Conservation (phyloP, 1,140 invertebrate genomes). For the Bemisia tabaci region DNA sequence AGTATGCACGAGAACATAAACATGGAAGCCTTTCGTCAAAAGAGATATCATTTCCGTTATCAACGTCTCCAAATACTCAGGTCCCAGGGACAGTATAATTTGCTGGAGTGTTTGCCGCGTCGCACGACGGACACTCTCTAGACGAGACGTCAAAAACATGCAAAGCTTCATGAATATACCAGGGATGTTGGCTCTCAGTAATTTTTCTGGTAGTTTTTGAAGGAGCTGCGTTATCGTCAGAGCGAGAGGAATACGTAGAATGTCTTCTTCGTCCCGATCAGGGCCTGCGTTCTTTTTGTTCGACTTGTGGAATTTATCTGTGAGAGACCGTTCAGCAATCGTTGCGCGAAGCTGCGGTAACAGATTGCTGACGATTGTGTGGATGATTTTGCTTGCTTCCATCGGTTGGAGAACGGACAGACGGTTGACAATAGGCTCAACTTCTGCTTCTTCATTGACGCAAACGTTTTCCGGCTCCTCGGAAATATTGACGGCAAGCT, state of each 20-base stretch:
- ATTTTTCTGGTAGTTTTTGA: conserved; percentile 63
- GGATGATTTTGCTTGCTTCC: conserved; percentile 56
- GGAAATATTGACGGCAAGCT: conserved; percentile 15
- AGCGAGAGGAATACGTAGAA: conserved; percentile 79
- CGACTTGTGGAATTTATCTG: conserved; percentile 59
- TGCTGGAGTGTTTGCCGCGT: conserved; percentile 80
- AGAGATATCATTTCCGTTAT: conserved; percentile 67
- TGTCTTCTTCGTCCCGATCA: conserved; percentile 73
- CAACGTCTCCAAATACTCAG: conserved; percentile 60
- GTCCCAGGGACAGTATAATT: conserved; percentile 73
- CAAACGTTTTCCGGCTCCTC: conserved; percentile 22
- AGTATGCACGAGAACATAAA: conserved; percentile 83
- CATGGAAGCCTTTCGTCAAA: conserved; percentile 78
- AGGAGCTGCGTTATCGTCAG: conserved; percentile 83
- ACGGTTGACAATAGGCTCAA: conserved; percentile 33
- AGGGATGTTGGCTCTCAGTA: conserved; percentile 59
- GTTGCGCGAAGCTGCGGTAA: conserved; percentile 49
- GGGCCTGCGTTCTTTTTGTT: conserved; percentile 47
- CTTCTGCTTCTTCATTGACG: conserved; percentile 23
- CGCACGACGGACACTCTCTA: conserved; percentile 72
- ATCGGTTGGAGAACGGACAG: conserved; percentile 45
- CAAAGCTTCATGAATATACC: conserved; percentile 81
- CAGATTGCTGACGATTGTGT: conserved; percentile 42
- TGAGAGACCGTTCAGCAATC: conserved; percentile 55
- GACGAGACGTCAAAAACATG: conserved; percentile 72